Evolutionary conservation across 2,888 invertebrate genomes (phyloP).

Genomic region (Eumacrocentrus americanus): DNA sequence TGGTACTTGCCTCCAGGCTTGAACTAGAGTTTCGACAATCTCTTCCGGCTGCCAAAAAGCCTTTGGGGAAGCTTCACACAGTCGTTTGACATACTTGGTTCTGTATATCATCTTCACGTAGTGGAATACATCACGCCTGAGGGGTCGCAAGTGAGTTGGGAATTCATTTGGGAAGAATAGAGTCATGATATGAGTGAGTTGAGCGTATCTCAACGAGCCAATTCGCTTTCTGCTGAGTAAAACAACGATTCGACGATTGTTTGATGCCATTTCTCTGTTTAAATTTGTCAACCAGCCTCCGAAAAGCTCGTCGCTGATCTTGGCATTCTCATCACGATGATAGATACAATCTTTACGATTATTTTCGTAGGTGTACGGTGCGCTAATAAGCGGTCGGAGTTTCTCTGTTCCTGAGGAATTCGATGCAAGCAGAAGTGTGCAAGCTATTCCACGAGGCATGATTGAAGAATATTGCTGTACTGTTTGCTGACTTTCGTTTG

Average conservation of each 20-base stretch:
- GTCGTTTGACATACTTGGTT: constrained; percentile 36
- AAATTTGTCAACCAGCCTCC: constrained; percentile 42
- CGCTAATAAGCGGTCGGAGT: constrained; percentile 46
- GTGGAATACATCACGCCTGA: constrained; percentile 47
- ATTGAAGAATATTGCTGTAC: neutral
- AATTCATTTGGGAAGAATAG: constrained; percentile 48
- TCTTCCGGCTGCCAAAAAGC: constrained; percentile 40
- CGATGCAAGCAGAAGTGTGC: constrained; percentile 42
- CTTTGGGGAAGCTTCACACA: constrained; percentile 25
- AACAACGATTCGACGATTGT: constrained; percentile 44
- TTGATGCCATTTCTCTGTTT: constrained; percentile 39
- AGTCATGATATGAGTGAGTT: constrained; percentile 42
- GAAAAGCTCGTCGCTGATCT: constrained; percentile 43
- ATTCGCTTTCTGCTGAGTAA: constrained; percentile 42
- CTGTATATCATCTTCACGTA: constrained; percentile 50
- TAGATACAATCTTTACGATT: constrained; percentile 35
- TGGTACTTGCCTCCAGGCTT: constrained; percentile 46
- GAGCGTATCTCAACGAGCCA: constrained; percentile 33
- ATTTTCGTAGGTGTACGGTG: constrained; percentile 35
- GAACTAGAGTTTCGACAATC: constrained; percentile 38
- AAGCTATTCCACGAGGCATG: constrained; percentile 3
- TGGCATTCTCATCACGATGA: constrained; percentile 33
- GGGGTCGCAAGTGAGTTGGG: constrained; percentile 43
- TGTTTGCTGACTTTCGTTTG: neutral
- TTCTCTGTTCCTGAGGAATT: constrained; percentile 49